These are phyloP conservation scores for Benthosema pterotum DNA, from an alignment of 2,797 vertebrate genomes.

Conservation along the genomic window DNA sequence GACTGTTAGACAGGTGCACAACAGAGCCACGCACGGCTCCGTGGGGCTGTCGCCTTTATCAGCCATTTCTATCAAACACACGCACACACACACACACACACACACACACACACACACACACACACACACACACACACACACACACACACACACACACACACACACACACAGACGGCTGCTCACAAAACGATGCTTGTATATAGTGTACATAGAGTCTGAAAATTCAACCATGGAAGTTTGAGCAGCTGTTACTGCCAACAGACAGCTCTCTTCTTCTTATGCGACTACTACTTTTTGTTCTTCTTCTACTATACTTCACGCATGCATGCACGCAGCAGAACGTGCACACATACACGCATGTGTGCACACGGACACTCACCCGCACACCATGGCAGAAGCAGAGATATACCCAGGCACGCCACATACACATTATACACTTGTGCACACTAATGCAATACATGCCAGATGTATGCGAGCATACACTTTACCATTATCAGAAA, in stretches of 20 bases:
- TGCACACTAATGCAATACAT: background rate
- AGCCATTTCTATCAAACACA: slow-evolving; percentile 38
- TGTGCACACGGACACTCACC: background rate
- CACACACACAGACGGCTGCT: slow-evolving; percentile 14
- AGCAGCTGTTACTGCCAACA: slow-evolving; percentile 56
- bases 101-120: slow-evolving; percentile 12
- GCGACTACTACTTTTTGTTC: slow-evolving; percentile 6
- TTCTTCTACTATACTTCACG: slow-evolving; percentile 13
- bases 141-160: background rate
- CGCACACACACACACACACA: slow-evolving; percentile 21
- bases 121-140: slow-evolving; percentile 8
- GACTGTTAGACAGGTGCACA: slow-evolving; percentile 72
- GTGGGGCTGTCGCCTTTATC: slow-evolving; percentile 53
- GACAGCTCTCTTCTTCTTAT: slow-evolving; percentile 16
- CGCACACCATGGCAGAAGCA: background rate
- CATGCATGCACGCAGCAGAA: background rate
- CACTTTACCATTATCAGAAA: background rate
- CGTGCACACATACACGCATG: background rate
- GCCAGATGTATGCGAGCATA: background rate
- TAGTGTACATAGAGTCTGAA: too few species aligned
- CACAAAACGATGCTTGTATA: slow-evolving; percentile 19
- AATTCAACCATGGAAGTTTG: slow-evolving; percentile 4
- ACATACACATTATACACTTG: too few species aligned
- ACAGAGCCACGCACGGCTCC: slow-evolving; percentile 34
- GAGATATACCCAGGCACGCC: too few species aligned